These are phyloP conservation scores for Prunella strophiata DNA, from an alignment of 2,797 vertebrate species.

Conservation along the genomic window DNA sequence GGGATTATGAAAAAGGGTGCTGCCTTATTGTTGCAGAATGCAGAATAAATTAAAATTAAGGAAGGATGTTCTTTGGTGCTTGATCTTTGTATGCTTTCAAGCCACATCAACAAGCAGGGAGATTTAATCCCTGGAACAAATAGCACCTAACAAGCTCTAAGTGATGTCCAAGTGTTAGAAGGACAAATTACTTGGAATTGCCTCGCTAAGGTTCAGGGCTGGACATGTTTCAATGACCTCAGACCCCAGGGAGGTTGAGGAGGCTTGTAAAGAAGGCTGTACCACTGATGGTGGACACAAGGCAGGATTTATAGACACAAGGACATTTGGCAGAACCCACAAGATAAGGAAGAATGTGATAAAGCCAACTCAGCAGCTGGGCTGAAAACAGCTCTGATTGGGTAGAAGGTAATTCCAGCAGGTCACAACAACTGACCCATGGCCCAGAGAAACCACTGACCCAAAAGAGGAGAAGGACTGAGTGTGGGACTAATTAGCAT, in stretches of 20 bases:
- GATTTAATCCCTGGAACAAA: neutral
- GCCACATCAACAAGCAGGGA: neutral
- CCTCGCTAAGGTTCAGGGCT: neutral
- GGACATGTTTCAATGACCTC: neutral
- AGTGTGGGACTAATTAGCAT: neutral
- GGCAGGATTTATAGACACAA: neutral
- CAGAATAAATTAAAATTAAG: neutral
- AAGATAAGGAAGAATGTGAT: neutral
- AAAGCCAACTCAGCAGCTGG: neutral
- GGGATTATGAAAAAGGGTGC: neutral
- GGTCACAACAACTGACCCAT: neutral
- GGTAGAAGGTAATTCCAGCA: neutral
- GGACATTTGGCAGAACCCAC: neutral
- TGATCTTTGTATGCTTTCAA: neutral
- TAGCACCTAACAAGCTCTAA: neutral
- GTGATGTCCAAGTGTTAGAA: neutral
- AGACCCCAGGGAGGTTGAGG: neutral
- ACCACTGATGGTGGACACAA: neutral
- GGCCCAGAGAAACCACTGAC: neutral
- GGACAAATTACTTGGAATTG: neutral
- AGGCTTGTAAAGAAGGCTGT: neutral
- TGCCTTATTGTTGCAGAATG: neutral
- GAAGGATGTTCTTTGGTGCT: neutral
- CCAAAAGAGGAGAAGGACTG: neutral
- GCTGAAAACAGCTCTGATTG: neutral